Evolutionary conservation across 2,888 invertebrate genomes (phyloP), one percentile per base, ranked within the genome.

Genomic region (Machimus atricapillus): DNA sequence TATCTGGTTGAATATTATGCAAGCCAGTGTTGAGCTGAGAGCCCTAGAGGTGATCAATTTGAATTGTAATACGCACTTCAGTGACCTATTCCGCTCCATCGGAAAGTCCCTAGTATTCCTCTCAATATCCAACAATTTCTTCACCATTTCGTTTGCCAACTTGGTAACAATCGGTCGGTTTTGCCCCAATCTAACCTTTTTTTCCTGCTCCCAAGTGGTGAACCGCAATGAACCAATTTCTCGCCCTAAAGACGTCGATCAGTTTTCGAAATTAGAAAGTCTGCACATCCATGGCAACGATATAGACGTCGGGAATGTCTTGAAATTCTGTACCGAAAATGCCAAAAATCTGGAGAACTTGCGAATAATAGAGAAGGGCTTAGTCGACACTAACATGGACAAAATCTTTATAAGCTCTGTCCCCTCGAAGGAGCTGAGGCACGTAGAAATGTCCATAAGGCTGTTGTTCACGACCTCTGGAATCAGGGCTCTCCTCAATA

Each of bases 131-230:
- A 89, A 87, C 58, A 87, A 79, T 40, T 86, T 82, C 34, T 74
- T 74, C 23, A 76, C 74, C 9, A 87, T 89, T 37, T 87, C 86
- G 37, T 89, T 88, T 58, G 37, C 86, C 2, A 88, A 89, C 87
- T 82, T 89, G 27, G 83, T 88, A n/a, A 88, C 88, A 5, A 88
- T 89, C 56, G 89, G 88, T 2, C 85, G 85, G 0, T 78, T 85
- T 81, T 89, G 89, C 87, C 88, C 88, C 19, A 89, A 89, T 83
- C 52, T 89, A 34, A 82, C 79, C 74, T 88, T 76, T 76, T 83
- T 89, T 8, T 85, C 77, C 31, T 88, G 87, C 66, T 52, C 81
- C 7, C 43, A 77, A 0, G 40, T 89, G 16, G 85, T 82, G 74
- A 88, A 86, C 78, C 76, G 86, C 4, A 82, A 86, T 31, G 89